Evolutionary conservation across 2,888 invertebrate genomes (phyloP), one percentile per base, ranked within the genome.

Genomic region (Molorchus minor): DNA sequence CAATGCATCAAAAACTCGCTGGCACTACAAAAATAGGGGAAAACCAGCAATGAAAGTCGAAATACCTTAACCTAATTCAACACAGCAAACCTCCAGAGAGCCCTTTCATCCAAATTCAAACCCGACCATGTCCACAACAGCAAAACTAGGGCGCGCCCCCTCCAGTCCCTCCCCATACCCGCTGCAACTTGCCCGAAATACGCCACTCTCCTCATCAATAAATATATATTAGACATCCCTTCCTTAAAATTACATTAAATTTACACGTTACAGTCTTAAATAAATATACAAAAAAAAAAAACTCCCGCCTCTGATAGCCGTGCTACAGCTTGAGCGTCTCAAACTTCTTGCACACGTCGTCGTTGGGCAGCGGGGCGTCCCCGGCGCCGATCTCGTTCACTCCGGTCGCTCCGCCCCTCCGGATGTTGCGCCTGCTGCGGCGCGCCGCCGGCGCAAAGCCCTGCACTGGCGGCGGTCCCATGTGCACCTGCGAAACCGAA

Each of bases 381-480:
- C 62, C 55, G 43, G 75, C 76, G 8, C 80, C 81, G 38, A 80
- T 78, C 61, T 80, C 80, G 66, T 69, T 73, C 46, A 72, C 56
- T 29, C 58, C 60, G 5, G 64, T 29, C 12, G 54, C 25, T 57
- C 59, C 61, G 47, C 58, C 29, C 25, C 64, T 60, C 3, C 60
- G 33, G 25, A 62, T 46, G 2, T 64, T 62, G 40, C 68, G 61
- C 36, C 60, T 57, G 41, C 62, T 66, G 38, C 64, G 58, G 12
- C 65, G 47, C 40, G 60, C 58, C 15, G 62, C 66, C 15, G 68
- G 62, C 47, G 44, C 49, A 45, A 56, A 66, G 57, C 60, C 51
- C 59, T 62, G 64, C 19, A 62, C 52, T 1, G 66, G 54, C 4
- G 67, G 62, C 1, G 68, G 55, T 3, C 65, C 62, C 59, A 67